phyloP scores from a whole-genome alignment of 2,888 invertebrate species.

The Eilema caniola region DNA sequence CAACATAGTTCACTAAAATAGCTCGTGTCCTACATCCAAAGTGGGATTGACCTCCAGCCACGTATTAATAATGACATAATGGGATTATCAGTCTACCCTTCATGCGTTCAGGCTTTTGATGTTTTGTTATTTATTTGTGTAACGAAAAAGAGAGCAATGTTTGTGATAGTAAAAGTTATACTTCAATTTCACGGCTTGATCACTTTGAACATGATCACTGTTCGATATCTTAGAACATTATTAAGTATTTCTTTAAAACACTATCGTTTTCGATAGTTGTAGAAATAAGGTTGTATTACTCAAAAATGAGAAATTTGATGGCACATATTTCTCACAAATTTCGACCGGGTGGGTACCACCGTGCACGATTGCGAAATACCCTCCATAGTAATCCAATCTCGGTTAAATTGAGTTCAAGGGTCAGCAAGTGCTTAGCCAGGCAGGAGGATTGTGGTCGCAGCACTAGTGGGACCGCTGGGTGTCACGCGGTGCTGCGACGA shows the following conservation, averaged over 20 bases:
- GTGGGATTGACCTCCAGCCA: constrained; percentile 9
- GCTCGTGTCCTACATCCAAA: constrained; percentile 8
- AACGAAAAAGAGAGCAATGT: background rate
- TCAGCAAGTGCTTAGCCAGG: too few species aligned
- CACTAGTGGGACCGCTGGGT: too few species aligned
- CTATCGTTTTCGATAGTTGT: too few species aligned
- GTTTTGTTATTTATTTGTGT: constrained; percentile 17
- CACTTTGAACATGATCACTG: background rate
- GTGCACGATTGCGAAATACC: too few species aligned
- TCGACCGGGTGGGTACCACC: too few species aligned
- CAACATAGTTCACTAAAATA: constrained; percentile 5
- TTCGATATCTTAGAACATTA: background rate
- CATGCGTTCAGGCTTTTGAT: constrained; percentile 18
- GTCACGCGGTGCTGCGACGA: too few species aligned
- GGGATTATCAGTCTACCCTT: constrained; percentile 17
- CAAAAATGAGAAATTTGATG: too few species aligned
- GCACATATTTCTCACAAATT: too few species aligned
- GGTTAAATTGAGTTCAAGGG: too few species aligned
- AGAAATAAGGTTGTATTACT: too few species aligned
- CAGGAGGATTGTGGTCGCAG: too few species aligned
- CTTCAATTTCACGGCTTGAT: background rate
- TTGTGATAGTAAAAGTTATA: background rate
- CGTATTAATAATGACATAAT: constrained; percentile 24
- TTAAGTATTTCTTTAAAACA: background rate
- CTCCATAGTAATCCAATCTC: too few species aligned